These are phyloP conservation scores for Eubucco bourcierii DNA, from an alignment of 2,113 vertebrate species.

Conservation along the genomic window DNA sequence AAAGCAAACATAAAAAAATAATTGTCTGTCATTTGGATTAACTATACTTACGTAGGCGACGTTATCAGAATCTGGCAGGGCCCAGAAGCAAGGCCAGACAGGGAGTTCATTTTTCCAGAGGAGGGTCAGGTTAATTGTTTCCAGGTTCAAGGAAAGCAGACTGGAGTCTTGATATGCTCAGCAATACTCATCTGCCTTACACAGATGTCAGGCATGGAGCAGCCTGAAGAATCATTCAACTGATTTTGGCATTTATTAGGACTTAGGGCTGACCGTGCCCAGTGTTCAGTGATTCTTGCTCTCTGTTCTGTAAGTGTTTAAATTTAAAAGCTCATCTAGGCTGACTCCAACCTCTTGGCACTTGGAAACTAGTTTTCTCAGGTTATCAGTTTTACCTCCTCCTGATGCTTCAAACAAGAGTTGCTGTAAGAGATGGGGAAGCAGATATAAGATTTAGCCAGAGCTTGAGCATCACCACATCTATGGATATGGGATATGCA, in stretches of 20 bases:
- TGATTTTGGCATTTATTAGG: slow-evolving; percentile 84
- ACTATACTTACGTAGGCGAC: slow-evolving; percentile 97
- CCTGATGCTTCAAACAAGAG: slow-evolving; percentile 95
- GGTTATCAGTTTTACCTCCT: slow-evolving; percentile 91
- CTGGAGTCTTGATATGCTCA: slow-evolving; percentile 78
- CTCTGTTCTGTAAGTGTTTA: slow-evolving; percentile 86
- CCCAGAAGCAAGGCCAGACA: slow-evolving; percentile 82
- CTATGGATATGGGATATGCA: slow-evolving; percentile 85
- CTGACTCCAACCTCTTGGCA: slow-evolving; percentile 96
- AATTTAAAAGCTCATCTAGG: slow-evolving; percentile 93
- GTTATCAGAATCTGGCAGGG: slow-evolving; percentile 87
- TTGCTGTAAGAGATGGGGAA: slow-evolving; percentile 89
- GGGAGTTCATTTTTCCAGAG: slow-evolving; percentile 85
- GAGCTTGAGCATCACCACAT: slow-evolving; percentile 79
- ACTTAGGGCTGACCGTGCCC: slow-evolving; percentile 78
- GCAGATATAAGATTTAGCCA: slow-evolving; percentile 82
- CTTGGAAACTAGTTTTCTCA: slow-evolving; percentile 91
- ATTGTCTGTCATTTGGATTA: slow-evolving; percentile 88
- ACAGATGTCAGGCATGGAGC: slow-evolving; percentile 79
- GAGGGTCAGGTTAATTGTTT: slow-evolving; percentile 76
- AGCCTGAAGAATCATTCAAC: slow-evolving; percentile 83
- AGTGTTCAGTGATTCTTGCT: slow-evolving; percentile 85
- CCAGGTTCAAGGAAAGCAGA: slow-evolving; percentile 77
- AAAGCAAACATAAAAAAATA: slow-evolving; percentile 80
- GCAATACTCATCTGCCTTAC: slow-evolving; percentile 79